Percentiles rank a stretch among this genome's conserved stretches.
These are phyloP conservation scores for Periphyllus acericola DNA, from an alignment of 2,888 invertebrate species.

Conservation along the genomic window DNA sequence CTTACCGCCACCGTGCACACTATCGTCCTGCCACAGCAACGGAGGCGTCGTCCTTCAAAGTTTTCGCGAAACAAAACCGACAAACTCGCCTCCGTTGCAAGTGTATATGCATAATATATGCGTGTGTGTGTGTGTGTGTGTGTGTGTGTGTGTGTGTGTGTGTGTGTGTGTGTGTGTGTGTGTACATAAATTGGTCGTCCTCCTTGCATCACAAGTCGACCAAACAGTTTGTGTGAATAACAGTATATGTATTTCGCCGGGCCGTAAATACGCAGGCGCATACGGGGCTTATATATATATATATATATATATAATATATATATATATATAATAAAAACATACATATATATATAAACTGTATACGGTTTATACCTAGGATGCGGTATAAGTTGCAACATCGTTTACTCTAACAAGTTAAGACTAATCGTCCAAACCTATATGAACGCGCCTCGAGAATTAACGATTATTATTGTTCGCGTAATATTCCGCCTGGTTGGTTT, in stretches of 20 bases:
- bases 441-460: no score
- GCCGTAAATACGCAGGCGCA: background rate
- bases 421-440: background rate
- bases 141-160: background rate
- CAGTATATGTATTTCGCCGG: background rate
- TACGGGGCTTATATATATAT: no score
- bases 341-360: background rate
- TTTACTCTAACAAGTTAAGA: conserved; percentile 9
- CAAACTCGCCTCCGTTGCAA: conserved; percentile 36
- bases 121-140: background rate
- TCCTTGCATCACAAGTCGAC: conserved; percentile 33
- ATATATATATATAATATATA: no score
- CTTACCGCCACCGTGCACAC: background rate
- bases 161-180: background rate
- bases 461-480: no score
- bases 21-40: background rate
- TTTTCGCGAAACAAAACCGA: conserved; percentile 46
- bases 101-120: background rate
- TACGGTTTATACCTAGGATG: background rate
- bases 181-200: conserved; percentile 19
- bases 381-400: background rate
- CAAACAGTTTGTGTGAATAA: conserved; percentile 39
- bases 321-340: no score
- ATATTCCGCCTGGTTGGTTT: no score
- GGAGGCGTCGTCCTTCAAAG: conserved; percentile 44